These are phyloP conservation scores for Drosophila pectinifera DNA, from an alignment of 1,140 invertebrate species.

Conservation along the genomic window DNA sequence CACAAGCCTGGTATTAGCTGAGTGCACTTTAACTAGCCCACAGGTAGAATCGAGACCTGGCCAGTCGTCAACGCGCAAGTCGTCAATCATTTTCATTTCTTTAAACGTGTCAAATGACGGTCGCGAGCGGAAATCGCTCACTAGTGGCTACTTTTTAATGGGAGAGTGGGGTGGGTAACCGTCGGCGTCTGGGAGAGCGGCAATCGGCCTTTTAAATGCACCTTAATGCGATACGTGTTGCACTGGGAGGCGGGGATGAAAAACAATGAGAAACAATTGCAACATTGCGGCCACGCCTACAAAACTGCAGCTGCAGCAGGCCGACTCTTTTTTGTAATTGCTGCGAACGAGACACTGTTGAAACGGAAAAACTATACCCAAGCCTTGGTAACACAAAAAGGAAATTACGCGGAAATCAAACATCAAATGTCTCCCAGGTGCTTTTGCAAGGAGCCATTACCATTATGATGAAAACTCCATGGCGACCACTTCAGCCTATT, in stretches of 20 bases:
- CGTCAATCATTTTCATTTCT: conserved; percentile 76
- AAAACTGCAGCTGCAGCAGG: conserved; percentile 36
- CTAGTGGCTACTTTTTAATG: conserved; percentile 54
- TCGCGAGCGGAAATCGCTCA: conserved; percentile 67
- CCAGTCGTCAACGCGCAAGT: conserved; percentile 39
- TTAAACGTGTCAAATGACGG: conserved; percentile 74
- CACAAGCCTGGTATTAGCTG: too few relatives aligned
- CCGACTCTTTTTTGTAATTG: conserved; percentile 39
- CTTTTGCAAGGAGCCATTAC: conserved; percentile 59
- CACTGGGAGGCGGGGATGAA: conserved; percentile 8
- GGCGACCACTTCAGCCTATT: conserved; percentile 28
- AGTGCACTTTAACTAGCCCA: conserved; percentile 2
- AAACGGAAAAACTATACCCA: conserved; percentile 40
- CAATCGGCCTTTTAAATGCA: conserved; percentile 46
- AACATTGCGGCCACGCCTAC: conserved; percentile 31
- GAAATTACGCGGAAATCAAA: conserved; percentile 64
- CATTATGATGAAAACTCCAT: conserved; percentile 61
- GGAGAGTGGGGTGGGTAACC: conserved; percentile 27
- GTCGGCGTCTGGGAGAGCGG: conserved; percentile 13
- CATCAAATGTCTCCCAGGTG: conserved; percentile 59
- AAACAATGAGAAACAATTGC: conserved; percentile 33
- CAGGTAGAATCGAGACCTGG: conserved; percentile 21
- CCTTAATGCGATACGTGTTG: conserved; percentile 53
- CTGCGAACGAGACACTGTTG: conserved; percentile 38
- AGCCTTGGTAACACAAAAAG: conserved; percentile 36